Evolutionary conservation across 1,140 invertebrate genomes (phyloP), one percentile per base, ranked within the genome.

Genomic region (Semibalanus balanoides): DNA sequence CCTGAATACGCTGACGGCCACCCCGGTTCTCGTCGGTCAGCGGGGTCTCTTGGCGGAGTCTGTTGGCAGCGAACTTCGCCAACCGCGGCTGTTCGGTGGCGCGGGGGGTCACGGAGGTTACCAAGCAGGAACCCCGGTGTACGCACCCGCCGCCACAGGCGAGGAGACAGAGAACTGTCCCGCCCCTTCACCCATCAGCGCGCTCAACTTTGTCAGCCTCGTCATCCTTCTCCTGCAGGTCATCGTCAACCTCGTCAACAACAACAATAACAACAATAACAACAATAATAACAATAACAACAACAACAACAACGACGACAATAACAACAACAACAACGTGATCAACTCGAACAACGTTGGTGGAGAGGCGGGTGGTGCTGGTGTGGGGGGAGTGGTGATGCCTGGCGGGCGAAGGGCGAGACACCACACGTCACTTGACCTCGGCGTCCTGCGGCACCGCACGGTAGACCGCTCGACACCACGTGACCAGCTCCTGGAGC

Each of bases 251-350:
- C 51, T 64, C 22, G 51, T 64, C 51, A 64, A 64, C 74, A 78
- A n/a, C 74, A 76, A 29, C 81, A 83, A 76, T 81, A 84, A 35
- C 83, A 80, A 81, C 83, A 78, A 76, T 87, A 86, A 76, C 88
- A 87, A 78, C 86, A 86, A 74, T 83, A 87, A 0, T 88, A 88
- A 76, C 87, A 87, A 78, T 86, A 85, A 79, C 82, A 87, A 35
- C 84, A 86, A 14, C 82, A 84, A 19, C 82, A 86, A 0, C 88
- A 88, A 73, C 84, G 84, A 19, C 82, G 86, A 0, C 88, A 88
- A 73, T 84, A 64, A 64, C 22, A 74, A 74, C 76, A 73, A 28
- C n/a, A n/a, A 74, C 30, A 35, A 40, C 74, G 76, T 40, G 25
- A 35, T n/a, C 22, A 28, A 31, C 43, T 31, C 71, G 1, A 75